phyloP scores from a whole-genome alignment of 2,797 vertebrate genomes.

The Nyctibius grandis region DNA sequence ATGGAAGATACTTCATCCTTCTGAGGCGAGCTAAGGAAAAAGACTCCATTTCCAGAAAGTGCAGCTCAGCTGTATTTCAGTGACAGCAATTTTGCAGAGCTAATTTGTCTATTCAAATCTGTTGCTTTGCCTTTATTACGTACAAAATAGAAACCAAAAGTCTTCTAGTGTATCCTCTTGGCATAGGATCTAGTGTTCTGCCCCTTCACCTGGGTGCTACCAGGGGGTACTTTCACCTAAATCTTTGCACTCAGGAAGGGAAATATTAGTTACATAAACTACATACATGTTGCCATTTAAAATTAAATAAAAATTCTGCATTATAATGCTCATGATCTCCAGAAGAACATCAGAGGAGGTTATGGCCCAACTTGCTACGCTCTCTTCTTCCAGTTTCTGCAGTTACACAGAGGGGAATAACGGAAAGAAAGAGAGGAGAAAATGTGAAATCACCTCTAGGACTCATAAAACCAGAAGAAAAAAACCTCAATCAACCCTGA shows the following conservation, averaged over 20 bases:
- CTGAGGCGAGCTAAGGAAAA: not conserved
- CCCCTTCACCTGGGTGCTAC: not conserved
- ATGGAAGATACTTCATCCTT: not conserved
- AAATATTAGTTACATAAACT: not conserved
- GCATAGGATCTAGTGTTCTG: not conserved
- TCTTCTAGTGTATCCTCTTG: fast-evolving
- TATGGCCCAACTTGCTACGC: not conserved
- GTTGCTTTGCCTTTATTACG: not conserved
- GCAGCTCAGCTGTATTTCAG: not conserved
- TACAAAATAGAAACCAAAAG: not conserved
- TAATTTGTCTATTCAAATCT: not conserved
- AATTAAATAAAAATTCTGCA: not conserved
- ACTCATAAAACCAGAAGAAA: not conserved
- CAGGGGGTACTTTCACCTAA: not conserved
- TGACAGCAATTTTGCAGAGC: not conserved
- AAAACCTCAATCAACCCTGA: no score
- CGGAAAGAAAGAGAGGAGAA: not conserved
- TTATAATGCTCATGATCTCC: not conserved
- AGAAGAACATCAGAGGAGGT: not conserved
- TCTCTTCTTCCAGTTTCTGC: not conserved
- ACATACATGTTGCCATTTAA: not conserved
- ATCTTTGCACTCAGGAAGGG: not conserved
- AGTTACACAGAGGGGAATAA: not conserved
- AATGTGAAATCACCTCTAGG: not conserved
- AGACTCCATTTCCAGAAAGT: fast-evolving